Evolutionary conservation across 2,797 vertebrate genomes (phyloP).

Genomic region (Lycodopsis pacificus): DNA sequence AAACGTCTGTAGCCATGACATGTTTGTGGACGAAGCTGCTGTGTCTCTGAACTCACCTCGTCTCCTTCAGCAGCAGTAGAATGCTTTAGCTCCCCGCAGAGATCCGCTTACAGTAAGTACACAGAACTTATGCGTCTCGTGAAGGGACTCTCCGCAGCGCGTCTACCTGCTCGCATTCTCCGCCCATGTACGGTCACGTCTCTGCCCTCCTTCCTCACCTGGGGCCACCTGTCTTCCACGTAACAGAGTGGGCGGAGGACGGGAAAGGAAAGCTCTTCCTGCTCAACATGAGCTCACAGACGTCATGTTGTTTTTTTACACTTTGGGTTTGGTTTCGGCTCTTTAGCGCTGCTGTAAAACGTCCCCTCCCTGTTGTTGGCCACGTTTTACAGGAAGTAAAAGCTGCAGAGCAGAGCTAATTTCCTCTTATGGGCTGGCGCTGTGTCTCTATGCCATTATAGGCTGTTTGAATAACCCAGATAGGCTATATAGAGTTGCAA

Average conservation of each 20-base stretch:
- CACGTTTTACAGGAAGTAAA: conserved; percentile 35
- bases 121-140: fast-evolving
- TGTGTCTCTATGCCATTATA: background rate
- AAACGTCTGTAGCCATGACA: background rate
- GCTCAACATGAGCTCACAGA: fast-evolving
- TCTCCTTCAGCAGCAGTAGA: background rate
- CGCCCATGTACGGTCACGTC: conserved; percentile 29
- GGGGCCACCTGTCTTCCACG: background rate
- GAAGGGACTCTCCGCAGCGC: background rate
- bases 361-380: fast-evolving
- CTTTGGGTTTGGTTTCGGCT: conserved; percentile 57
- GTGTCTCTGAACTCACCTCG: conserved; percentile 34
- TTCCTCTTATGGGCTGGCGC: conserved; percentile 5
- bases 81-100: background rate
- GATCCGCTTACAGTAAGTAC: fast-evolving
- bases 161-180: conserved; percentile 5
- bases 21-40: background rate
- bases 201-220: background rate
- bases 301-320: background rate
- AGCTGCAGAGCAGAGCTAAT: no score
- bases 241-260: background rate
- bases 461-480: background rate
- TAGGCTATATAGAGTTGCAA: background rate
- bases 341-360: background rate
- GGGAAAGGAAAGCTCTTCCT: background rate